Base-by-base conservation (phyloP, 2,113 vertebrate species). In the Stigmatopora argus region DNA sequence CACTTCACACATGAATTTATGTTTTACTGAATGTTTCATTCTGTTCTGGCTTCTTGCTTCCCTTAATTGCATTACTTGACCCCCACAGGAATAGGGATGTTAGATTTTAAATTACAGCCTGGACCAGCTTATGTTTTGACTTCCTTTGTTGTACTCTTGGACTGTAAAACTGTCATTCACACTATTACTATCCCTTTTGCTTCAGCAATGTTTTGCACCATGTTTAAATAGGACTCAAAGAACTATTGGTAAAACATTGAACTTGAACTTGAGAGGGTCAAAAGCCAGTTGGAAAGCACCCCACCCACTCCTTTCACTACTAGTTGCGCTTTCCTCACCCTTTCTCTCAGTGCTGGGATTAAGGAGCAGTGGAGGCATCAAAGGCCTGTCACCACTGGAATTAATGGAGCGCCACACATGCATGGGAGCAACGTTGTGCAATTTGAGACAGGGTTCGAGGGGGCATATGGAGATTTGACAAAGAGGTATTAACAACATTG, bases 301-400 rank as follows among this genome's bases (percentile, higher is more conserved):
- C 65, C 19, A 19, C 49, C 58, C 23, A 48, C 53, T 7, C 23
- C 18, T 23, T 23, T 34, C 18, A 51, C 55, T 45, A 35, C 57
- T 46, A 65, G 34, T 68, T 17, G 17, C 23, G 61, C 60, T 15
- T 62, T n/a, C 46, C 19, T 31, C 6, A 15, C 11, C 61, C 59
- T 55, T 69, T 69, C 73, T 62, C 75, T 79, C 69, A 67, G 66
- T 57, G 62, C 66, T 67, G 75, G 81, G 83, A 85, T 88, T 87
- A 89, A 82, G 74, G 73, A 77, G 76, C 63, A 11, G 71, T 72
- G 74, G 79, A 66, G 18, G 72, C 79, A 83, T 87, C 84, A 87
- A 87, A 86, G 81, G 58, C 81, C 83, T 85, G 83, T 87, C 86
- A 89, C 83, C 85, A 84, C 78, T 71, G 72, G 77, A 84, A 79